Base-by-base conservation (phyloP, 2,113 vertebrate genomes). In the Nipponia nippon region DNA sequence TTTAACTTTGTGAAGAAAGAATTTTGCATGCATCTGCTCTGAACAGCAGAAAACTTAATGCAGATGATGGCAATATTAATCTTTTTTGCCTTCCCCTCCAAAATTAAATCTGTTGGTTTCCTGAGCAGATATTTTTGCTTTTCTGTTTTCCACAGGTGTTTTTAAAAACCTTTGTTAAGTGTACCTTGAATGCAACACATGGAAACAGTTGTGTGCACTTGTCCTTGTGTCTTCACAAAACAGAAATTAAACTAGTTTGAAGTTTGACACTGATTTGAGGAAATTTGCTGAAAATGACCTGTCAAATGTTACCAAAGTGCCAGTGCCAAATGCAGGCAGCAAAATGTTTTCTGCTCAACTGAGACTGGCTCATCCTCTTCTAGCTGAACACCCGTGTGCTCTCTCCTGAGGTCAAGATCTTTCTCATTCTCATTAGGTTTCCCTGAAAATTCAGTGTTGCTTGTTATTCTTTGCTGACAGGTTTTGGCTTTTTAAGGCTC, bases 21-120 rank as follows among this genome's bases (percentile, higher is more conserved):
- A 62, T 47, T 66, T 26, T 18, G 9, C 0, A 0, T 30, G 20
- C 1, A 1, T 36, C n/a, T 50, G 7, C 30, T 83, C 36, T 77
- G 20, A 58, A 62, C 17, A 42, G 32, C 26, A 89, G 67, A 65
- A 88, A 66, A 32, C 5, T 58, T 87, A 30, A 30, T 8, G 10
- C 32, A 87, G n/a, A 40, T 79, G 42, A 82, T 59, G 50, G 27
- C 38, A 49, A 58, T 42, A 46, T 2, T 58, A 2, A 34, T 47
- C 25, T 47, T 40, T 32, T 87, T 83, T 75, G 23, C n/a, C 25
- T 69, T 92, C 7, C n/a, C 8, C 55, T 90, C 38, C 27, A 55
- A 93, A 87, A 63, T 34, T 36, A 40, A 49, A 91, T 69, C 9
- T 78, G 2, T 76, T 89, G 49, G 2, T 82, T 81, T 91, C n/a